A percentile compares a stretch with the other conserved stretches of the same genome.
Evolutionary conservation across 2,797 vertebrate species (phyloP).

Genomic region (Rallus crepitans): DNA sequence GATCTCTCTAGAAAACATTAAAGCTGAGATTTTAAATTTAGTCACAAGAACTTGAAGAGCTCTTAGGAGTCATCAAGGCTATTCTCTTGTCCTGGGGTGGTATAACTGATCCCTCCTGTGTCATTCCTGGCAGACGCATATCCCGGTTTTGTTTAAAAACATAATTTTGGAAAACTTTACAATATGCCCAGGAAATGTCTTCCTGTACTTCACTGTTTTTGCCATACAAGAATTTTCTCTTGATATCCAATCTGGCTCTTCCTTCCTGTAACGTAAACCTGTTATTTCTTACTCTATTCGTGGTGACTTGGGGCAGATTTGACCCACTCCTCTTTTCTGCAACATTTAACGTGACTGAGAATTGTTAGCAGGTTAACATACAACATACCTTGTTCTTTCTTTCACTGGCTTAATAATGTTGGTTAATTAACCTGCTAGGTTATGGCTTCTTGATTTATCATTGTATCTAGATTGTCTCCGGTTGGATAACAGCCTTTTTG

Average conservation of each 20-base stretch:
- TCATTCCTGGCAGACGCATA: neutral
- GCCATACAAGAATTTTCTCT: neutral
- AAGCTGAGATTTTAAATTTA: slow-evolving; percentile 22
- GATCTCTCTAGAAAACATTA: neutral
- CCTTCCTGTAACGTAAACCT: slow-evolving; percentile 20
- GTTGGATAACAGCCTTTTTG: neutral
- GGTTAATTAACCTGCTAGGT: slow-evolving; percentile 40
- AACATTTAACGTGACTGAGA: neutral
- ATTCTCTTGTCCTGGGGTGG: neutral
- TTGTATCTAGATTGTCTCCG: neutral
- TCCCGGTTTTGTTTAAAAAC: slow-evolving; percentile 6
- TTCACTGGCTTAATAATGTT: neutral
- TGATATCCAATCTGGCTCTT: neutral
- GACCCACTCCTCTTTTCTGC: neutral
- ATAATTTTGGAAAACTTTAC: neutral
- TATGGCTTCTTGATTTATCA: slow-evolving; percentile 35
- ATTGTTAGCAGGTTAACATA: slow-evolving; percentile 8
- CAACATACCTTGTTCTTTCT: neutral
- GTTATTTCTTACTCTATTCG: neutral
- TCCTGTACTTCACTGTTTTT: neutral
- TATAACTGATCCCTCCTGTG: slow-evolving; percentile 8
- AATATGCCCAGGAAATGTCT: neutral
- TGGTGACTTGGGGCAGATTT: neutral
- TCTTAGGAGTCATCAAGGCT: slow-evolving; percentile 7
- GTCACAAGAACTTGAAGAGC: slow-evolving; percentile 9